Conservation (phyloP, 2,797 vertebrate species). For the Coregonus sp. region DNA sequence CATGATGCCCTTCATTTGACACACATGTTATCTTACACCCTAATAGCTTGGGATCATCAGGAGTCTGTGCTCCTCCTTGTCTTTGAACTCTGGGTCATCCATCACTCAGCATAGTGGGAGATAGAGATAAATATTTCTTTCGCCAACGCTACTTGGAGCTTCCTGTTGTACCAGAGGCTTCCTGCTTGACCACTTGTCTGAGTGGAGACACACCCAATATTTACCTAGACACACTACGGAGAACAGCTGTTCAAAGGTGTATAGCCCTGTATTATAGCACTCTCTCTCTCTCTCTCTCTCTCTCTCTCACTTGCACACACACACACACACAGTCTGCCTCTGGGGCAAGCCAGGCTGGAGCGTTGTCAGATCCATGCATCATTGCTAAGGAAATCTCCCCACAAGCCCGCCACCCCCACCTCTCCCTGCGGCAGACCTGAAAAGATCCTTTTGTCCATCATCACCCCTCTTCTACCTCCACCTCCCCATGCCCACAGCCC, state of each 20-base stretch:
- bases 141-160: conserved; percentile 66
- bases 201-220: conserved; percentile 16
- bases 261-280: background rate
- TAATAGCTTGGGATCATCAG: conserved; percentile 50
- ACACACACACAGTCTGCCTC: conserved; percentile 53
- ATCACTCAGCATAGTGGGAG: conserved; percentile 65
- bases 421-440: conserved; percentile 64
- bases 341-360: conserved; percentile 65
- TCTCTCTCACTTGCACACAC: too few relatives aligned
- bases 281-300: background rate
- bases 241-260: conserved; percentile 5
- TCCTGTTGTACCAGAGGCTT: conserved; percentile 61
- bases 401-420: conserved; percentile 44
- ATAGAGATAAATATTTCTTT: conserved; percentile 74
- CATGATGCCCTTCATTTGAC: conserved; percentile 59
- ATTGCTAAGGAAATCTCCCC: conserved; percentile 78
- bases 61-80: conserved; percentile 46
- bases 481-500: conserved; percentile 48
- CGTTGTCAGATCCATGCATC: conserved; percentile 81
- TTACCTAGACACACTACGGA: background rate
- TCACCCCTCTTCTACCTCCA: conserved; percentile 40
- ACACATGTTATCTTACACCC: conserved; percentile 65
- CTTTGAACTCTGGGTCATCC: conserved; percentile 60
- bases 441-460: conserved; percentile 79
- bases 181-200: conserved; percentile 40